Evolutionary conservation across 2,888 invertebrate species (phyloP), one percentile per base, ranked within the genome.

Genomic region (Macaria notata): DNA sequence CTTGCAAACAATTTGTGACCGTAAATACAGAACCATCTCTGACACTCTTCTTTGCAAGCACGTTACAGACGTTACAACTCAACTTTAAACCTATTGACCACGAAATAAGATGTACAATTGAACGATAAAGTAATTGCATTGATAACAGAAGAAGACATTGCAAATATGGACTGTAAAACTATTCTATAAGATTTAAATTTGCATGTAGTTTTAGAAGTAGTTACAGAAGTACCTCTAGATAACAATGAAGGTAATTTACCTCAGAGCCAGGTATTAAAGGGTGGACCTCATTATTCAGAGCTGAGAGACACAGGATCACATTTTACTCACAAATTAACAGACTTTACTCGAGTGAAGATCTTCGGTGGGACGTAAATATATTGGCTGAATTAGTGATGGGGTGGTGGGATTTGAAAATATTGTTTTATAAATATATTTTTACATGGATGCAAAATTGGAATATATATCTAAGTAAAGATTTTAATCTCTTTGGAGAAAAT

Each of bases 1-100:
- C 54, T 43, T 39, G 63, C 59, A 59, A 63, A 62, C 58, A 59
- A 58, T 63, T 63, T 55, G 47, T 41, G 44, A 46, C 46, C 44
- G 57, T 58, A 62, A 61, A 61, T 53, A 61, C 50, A 56, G 36
- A 42, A 33, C 44, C 5, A 47, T 46, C 43, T 31, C n/a, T 9
- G 46, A 38, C 43, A 60, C 48, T 52, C 43, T 42, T 38, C 48
- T 45, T 5, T 52, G 29, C 7, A 52, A 9, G 9, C 9, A 5
- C 31, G 62, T 57, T 49, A 43, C 31, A 44, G 3, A 5, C 31
- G 62, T 57, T 49, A 43, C 31, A 44, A 4, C 43, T 41, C 9
- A 50, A 3, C 30, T 42, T 5, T 30, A 42, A 46, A 42, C 29
- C 7, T 43, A 56, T 4, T 36, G 19, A 0, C 19, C 5, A 6